Conservation (phyloP, 1,140 invertebrate genomes). For the Cydia fagiglandana region DNA sequence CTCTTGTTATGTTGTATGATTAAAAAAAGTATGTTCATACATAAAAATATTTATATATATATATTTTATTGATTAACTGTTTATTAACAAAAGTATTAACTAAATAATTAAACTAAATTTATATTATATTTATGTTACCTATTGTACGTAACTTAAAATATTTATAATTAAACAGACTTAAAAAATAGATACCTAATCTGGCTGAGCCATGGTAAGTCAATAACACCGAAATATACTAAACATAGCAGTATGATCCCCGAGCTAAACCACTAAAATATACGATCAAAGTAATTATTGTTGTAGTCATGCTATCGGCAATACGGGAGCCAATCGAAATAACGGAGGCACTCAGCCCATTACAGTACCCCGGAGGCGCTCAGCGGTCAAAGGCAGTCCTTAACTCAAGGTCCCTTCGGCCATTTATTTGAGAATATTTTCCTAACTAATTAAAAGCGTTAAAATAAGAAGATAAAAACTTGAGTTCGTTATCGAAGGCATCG, state of each 20-base stretch:
- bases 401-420: conserved; percentile 51
- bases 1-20: too few species aligned
- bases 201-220: too few species aligned
- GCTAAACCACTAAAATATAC: conserved; percentile 45
- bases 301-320: conserved; percentile 54
- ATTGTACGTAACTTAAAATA: too few species aligned
- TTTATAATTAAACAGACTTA: too few species aligned
- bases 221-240: background rate
- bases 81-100: too few species aligned
- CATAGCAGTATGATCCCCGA: background rate
- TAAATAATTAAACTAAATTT: too few species aligned
- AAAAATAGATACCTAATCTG: too few species aligned
- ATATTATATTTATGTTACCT: too few species aligned
- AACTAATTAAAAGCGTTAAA: conserved; percentile 78
- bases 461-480: conserved; percentile 71
- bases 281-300: conserved; percentile 49
- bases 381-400: conserved; percentile 63
- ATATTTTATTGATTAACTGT: too few species aligned
- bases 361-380: conserved; percentile 50
- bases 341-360: conserved; percentile 59
- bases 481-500: conserved; percentile 75
- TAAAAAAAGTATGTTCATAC: too few species aligned
- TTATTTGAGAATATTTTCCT: conserved; percentile 78
- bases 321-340: conserved; percentile 65
- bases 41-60: too few species aligned